These are phyloP conservation scores for Poeciliopsis presidionis DNA, from an alignment of 2,797 vertebrate species.

Conservation along the genomic window DNA sequence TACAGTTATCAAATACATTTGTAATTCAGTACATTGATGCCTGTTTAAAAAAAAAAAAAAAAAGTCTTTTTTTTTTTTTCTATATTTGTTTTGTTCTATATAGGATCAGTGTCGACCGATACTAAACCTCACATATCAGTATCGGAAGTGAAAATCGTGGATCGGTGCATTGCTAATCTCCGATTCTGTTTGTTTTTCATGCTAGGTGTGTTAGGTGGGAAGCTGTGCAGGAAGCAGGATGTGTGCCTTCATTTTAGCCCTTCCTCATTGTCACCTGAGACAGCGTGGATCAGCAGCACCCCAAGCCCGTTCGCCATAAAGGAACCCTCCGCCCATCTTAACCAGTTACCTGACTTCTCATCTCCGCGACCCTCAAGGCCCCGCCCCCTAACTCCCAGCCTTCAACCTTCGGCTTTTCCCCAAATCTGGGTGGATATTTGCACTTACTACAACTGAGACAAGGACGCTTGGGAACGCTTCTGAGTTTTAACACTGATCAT, in stretches of 20 bases:
- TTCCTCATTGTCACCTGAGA: constrained; percentile 91
- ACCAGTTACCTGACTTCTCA: constrained; percentile 56
- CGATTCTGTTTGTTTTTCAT: constrained; percentile 22
- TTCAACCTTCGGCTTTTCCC: constrained; percentile 57
- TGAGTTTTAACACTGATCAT: constrained; percentile 27
- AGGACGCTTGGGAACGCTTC: constrained; percentile 59
- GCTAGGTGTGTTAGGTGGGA: constrained; percentile 95
- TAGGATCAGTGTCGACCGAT: too few species aligned
- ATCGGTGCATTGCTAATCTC: not conserved
- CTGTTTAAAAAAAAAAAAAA: too few species aligned
- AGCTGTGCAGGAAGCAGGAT: constrained; percentile 87
- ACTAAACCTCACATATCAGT: too few species aligned
- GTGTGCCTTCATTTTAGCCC: constrained; percentile 99
- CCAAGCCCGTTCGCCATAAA: constrained; percentile 65
- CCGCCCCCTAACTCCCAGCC: constrained; percentile 42
- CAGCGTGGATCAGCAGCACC: constrained; percentile 86
- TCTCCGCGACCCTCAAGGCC: constrained; percentile 46
- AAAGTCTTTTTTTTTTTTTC: too few species aligned
- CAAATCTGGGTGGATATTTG: constrained; percentile 70
- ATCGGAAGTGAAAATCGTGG: too few species aligned
- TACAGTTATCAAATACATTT: too few species aligned
- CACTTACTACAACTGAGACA: constrained; percentile 66
- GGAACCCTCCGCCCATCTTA: constrained; percentile 56
- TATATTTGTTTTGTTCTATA: too few species aligned
- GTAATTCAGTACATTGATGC: too few species aligned